A percentile compares a stretch with the other conserved stretches of the same genome.
Conservation (phyloP, 2,888 invertebrate genomes). For the Eupithecia dodoneata region DNA sequence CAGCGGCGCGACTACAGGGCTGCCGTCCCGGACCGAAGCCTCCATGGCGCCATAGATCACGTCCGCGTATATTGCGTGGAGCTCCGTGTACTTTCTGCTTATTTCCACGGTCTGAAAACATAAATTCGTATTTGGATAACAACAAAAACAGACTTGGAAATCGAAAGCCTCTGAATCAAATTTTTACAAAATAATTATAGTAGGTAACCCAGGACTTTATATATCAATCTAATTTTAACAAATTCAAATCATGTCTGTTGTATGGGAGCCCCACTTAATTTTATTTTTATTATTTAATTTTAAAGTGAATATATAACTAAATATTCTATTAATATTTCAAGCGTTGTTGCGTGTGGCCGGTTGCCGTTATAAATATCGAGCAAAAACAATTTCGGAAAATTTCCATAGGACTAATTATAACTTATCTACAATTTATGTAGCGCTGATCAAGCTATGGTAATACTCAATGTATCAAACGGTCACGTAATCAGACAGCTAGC, state of each 20-base stretch:
- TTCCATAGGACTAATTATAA: not conserved
- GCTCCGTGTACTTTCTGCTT: slow-evolving; percentile 85
- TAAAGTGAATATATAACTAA: too few relatives aligned
- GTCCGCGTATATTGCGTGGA: slow-evolving; percentile 86
- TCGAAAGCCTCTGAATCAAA: not conserved
- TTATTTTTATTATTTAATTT: too few relatives aligned
- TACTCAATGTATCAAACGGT: slow-evolving; percentile 20
- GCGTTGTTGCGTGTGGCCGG: too few relatives aligned
- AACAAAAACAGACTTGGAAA: not conserved
- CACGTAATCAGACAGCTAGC: slow-evolving; percentile 24
- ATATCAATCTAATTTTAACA: too few relatives aligned
- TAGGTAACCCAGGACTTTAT: too few relatives aligned
- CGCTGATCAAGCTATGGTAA: slow-evolving; percentile 27
- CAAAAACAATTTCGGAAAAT: not conserved
- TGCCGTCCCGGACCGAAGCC: slow-evolving; percentile 83
- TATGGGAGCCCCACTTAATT: too few relatives aligned
- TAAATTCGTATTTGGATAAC: not conserved
- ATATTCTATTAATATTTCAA: too few relatives aligned
- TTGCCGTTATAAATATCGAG: too few relatives aligned
- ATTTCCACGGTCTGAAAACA: slow-evolving; percentile 85
- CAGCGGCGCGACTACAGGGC: slow-evolving; percentile 91
- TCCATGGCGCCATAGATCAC: slow-evolving; percentile 86
- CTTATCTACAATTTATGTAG: not conserved
- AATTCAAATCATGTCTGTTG: too few relatives aligned
- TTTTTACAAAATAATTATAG: too few relatives aligned